These are phyloP conservation scores for Synergus japonicus DNA, from an alignment of 2,888 invertebrate species.

Conservation along the genomic window DNA sequence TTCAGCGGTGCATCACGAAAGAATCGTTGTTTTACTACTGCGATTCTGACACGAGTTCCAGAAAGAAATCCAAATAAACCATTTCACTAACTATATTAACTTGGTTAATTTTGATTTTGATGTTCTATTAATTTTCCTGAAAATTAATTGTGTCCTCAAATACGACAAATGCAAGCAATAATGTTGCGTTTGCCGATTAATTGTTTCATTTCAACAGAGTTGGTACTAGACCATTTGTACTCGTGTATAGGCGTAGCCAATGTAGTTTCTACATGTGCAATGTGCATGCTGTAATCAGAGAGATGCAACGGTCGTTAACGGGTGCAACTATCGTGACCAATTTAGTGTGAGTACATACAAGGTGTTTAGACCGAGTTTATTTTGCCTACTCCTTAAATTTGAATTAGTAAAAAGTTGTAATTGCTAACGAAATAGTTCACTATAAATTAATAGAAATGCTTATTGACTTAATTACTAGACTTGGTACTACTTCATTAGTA, in stretches of 20 bases:
- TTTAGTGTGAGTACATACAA: conserved; percentile 38
- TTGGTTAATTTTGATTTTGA: not conserved
- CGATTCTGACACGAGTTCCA: no score
- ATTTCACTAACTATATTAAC: not conserved
- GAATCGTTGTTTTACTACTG: no score
- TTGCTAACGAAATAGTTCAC: no score
- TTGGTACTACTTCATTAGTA: no score
- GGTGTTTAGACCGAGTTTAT: conserved; percentile 26
- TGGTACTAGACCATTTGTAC: conserved; percentile 27
- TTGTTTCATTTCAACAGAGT: conserved; percentile 38
- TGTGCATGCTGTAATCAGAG: conserved; percentile 42
- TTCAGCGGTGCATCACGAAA: not conserved
- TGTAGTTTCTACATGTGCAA: conserved; percentile 31
- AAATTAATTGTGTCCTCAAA: not conserved
- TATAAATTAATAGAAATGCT: no score
- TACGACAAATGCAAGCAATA: conserved; percentile 2
- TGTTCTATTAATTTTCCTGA: not conserved
- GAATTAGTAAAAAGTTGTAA: no score
- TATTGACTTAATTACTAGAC: no score
- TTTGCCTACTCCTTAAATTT: not conserved
- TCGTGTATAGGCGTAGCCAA: conserved; percentile 38
- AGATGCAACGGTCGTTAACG: conserved; percentile 35
- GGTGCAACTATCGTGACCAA: conserved; percentile 37
- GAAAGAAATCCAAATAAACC: not conserved
- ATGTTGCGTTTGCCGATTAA: conserved; percentile 35